phyloP scores from a whole-genome alignment of 2,888 invertebrate species.

The Meta bourneti region DNA sequence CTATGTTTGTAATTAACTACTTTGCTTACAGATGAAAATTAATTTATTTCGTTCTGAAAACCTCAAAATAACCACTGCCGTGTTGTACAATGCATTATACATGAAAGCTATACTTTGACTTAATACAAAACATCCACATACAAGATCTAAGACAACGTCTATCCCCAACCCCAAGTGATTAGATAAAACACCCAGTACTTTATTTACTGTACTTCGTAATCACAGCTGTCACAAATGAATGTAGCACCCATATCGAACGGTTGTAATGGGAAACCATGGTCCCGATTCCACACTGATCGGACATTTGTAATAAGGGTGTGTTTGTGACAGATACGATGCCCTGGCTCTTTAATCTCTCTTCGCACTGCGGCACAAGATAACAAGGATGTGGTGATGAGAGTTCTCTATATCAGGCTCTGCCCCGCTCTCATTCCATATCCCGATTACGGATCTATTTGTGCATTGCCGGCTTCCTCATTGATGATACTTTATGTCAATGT shows the following conservation, averaged over 20 bases:
- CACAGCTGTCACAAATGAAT: neutral
- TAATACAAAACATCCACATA: neutral
- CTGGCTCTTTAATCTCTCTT: neutral
- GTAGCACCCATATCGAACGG: neutral
- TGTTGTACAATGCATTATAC: too few relatives aligned
- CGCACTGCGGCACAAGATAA: neutral
- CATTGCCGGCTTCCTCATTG: too few relatives aligned
- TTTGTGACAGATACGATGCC: neutral
- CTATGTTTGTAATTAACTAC: too few relatives aligned
- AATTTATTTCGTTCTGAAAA: too few relatives aligned
- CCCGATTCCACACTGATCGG: neutral
- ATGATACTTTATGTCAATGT: too few relatives aligned
- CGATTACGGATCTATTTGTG: too few relatives aligned
- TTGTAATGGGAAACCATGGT: neutral
- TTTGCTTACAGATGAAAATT: too few relatives aligned
- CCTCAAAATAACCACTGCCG: too few relatives aligned
- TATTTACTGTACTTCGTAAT: neutral
- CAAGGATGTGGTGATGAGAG: neutral
- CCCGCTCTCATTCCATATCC: too few relatives aligned
- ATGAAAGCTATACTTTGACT: neutral
- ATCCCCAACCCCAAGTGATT: neutral
- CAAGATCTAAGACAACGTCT: neutral
- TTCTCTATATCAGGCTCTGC: too few relatives aligned
- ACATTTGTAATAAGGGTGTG: conserved; percentile 1
- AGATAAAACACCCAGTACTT: neutral